Percentiles rank a stretch among this genome's conserved stretches.
phyloP scores from a whole-genome alignment of 2,888 invertebrate genomes.

The Caenorhabditis sp. region DNA sequence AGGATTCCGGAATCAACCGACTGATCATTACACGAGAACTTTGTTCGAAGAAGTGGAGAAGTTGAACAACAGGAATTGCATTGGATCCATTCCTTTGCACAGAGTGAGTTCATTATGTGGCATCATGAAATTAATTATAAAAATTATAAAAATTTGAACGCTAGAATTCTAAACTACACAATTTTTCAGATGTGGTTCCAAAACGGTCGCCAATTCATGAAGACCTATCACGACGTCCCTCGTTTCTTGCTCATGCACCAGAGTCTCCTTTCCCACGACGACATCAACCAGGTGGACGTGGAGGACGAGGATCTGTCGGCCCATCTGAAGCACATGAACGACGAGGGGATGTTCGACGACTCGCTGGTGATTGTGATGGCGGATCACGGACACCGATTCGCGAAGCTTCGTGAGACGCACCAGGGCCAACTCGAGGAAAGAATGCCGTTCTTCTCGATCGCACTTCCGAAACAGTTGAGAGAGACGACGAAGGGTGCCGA shows the following conservation, averaged over 20 bases:
- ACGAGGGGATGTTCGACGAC: conserved; percentile 84
- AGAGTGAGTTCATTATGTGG: conserved; percentile 72
- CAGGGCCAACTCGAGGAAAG: conserved; percentile 85
- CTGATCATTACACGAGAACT: conserved; percentile 91
- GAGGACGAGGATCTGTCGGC: conserved; percentile 71
- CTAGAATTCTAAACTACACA: conserved; percentile 12
- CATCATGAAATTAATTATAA: no score
- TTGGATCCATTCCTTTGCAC: conserved; percentile 86
- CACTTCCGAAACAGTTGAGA: conserved; percentile 68
- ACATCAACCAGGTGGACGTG: conserved; percentile 86
- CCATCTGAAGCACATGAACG: conserved; percentile 64
- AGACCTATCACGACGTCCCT: conserved; percentile 84
- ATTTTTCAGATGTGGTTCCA: conserved; percentile 71
- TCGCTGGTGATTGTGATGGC: conserved; percentile 91
- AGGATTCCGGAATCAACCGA: conserved; percentile 88
- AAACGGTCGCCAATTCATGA: conserved; percentile 82
- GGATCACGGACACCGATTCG: conserved; percentile 92
- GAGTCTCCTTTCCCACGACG: conserved; percentile 90
- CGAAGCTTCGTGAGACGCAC: conserved; percentile 87
- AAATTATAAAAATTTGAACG: no score
- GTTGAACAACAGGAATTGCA: conserved; percentile 84
- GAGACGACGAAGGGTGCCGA: conserved; percentile 56
- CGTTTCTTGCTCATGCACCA: conserved; percentile 91
- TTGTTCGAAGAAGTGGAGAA: conserved; percentile 86
- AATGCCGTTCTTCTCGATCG: conserved; percentile 86